A percentile compares a stretch with the other conserved stretches of the same genome.
Conservation (phyloP, 2,888 invertebrate species). For the Troides helena region DNA sequence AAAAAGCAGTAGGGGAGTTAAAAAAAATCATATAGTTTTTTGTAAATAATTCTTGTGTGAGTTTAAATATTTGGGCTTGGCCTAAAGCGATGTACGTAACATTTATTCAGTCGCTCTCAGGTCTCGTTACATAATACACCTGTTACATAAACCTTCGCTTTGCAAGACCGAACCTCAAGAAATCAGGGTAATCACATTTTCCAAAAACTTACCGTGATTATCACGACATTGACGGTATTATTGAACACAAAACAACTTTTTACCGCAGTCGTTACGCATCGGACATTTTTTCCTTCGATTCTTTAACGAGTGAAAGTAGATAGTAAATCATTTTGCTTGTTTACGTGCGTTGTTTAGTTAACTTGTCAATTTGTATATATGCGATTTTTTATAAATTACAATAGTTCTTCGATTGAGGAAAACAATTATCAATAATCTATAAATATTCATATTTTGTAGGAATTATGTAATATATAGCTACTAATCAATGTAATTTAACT, state of each 20-base stretch:
- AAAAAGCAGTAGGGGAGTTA: too few species aligned
- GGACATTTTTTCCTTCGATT: conserved; percentile 45
- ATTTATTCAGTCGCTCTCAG: too few species aligned
- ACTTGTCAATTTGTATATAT: conserved; percentile 30
- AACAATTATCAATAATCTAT: not conserved
- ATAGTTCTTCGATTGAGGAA: not conserved
- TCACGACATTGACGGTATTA: not conserved
- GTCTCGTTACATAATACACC: too few species aligned
- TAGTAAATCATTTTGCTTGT: conserved; percentile 60
- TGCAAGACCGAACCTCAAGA: not conserved
- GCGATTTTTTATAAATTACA: not conserved
- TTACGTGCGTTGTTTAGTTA: conserved; percentile 61
- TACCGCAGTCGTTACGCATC: conserved; percentile 34
- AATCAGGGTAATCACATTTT: not conserved
- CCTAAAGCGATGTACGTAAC: too few species aligned
- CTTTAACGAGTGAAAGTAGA: conserved; percentile 66
- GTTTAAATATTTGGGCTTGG: too few species aligned
- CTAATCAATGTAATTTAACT: too few species aligned
- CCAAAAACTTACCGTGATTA: not conserved
- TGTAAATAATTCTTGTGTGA: too few species aligned
- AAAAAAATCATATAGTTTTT: too few species aligned
- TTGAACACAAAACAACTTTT: not conserved
- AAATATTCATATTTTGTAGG: not conserved
- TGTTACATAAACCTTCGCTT: not conserved
- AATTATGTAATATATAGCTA: not conserved